Percentiles rank a stretch among this genome's conserved stretches.
Conservation (phyloP, 1,140 invertebrate species). For the Elysia chlorotica region DNA sequence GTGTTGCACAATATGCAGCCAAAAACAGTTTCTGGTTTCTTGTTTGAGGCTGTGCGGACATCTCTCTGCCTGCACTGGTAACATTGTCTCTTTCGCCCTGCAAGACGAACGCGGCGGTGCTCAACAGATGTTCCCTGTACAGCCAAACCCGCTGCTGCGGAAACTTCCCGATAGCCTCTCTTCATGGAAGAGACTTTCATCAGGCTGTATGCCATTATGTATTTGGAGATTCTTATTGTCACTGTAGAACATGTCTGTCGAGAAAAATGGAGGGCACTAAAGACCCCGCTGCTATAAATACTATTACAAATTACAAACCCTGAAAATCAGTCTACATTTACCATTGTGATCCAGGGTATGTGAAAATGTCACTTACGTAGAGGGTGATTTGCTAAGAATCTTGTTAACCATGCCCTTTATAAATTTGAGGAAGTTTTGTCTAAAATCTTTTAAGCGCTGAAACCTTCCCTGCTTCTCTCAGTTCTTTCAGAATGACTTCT, state of each 20-base stretch:
- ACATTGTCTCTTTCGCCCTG: background rate
- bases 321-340: no score
- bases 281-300: no score
- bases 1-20: no score
- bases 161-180: background rate
- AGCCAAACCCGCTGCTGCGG: background rate
- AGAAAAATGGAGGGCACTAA: no score
- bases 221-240: no score
- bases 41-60: background rate
- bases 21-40: no score
- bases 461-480: background rate
- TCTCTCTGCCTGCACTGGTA: background rate
- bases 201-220: no score
- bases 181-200: background rate
- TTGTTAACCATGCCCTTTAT: background rate
- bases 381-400: slow-evolving; percentile 22
- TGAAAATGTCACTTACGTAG: no score
- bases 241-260: no score
- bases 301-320: no score
- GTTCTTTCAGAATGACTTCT: background rate
- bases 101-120: background rate
- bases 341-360: no score
- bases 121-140: background rate
- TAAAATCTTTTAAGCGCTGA: background rate
- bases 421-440: background rate